phyloP scores from a whole-genome alignment of 2,888 invertebrate genomes.

The Unio pictorum region DNA sequence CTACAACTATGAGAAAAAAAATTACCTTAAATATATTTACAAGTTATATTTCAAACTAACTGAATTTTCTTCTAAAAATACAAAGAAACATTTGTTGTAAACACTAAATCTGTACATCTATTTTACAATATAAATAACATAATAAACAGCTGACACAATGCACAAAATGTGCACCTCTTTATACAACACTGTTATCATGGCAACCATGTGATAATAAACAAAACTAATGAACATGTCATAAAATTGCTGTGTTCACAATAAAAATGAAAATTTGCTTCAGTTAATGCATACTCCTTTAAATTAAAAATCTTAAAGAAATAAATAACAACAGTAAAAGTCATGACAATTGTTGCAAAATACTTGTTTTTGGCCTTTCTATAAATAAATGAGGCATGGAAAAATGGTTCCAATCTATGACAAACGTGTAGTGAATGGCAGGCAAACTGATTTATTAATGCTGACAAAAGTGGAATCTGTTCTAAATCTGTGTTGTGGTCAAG shows the following conservation, averaged over 20 bases:
- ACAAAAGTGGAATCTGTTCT: no score
- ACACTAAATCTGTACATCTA: slow-evolving; percentile 23
- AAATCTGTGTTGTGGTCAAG: no score
- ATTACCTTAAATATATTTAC: slow-evolving; percentile 35
- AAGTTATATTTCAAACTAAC: slow-evolving; percentile 23
- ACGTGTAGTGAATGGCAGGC: no score
- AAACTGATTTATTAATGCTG: no score
- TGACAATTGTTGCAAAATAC: no score
- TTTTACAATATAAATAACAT: slow-evolving; percentile 29
- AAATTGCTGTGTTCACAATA: slow-evolving; percentile 9
- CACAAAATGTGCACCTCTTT: slow-evolving; percentile 13
- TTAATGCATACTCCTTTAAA: no score
- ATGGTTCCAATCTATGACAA: no score
- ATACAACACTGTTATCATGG: slow-evolving; percentile 2
- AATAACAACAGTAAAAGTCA: no score
- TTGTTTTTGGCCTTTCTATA: no score
- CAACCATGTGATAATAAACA: no score
- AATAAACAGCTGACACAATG: slow-evolving; percentile 14
- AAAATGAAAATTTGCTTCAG: neutral
- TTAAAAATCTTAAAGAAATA: no score
- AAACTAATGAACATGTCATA: slow-evolving; percentile 5
- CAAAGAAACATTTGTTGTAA: slow-evolving; percentile 21
- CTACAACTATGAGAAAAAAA: slow-evolving; percentile 28
- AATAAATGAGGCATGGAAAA: no score
- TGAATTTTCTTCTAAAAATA: slow-evolving; percentile 25